phyloP scores from a whole-genome alignment of 2,888 invertebrate species.

The Stenodema calcarata region DNA sequence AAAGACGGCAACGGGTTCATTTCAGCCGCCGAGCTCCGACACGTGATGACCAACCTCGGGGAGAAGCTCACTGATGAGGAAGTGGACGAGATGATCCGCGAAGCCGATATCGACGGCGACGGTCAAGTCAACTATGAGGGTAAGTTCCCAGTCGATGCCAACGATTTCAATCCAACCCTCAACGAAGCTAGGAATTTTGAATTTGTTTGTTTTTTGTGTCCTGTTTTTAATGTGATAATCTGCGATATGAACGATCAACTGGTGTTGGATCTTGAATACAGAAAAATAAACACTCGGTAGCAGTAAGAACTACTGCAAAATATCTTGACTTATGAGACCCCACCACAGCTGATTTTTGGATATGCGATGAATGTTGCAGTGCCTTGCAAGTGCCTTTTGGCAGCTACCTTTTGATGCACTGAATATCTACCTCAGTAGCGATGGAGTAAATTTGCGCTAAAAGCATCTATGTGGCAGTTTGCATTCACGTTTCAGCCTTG shows the following conservation, averaged over 20 bases:
- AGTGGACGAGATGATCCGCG: slow-evolving; percentile 99
- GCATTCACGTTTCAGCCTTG: neutral
- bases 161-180: neutral
- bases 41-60: slow-evolving; percentile 99
- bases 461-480: neutral
- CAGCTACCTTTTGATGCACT: neutral
- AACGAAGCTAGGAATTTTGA: neutral
- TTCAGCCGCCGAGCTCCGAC: slow-evolving; percentile 96
- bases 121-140: slow-evolving; percentile 99
- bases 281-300: too few relatives aligned
- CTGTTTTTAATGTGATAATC: neutral
- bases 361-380: too few relatives aligned
- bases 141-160: slow-evolving; percentile 61
- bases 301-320: too few relatives aligned
- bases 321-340: too few relatives aligned
- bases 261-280: neutral
- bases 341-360: too few relatives aligned
- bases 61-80: slow-evolving; percentile 99
- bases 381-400: neutral
- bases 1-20: slow-evolving; percentile 99
- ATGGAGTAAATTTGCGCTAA: neutral
- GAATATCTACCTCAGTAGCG: neutral
- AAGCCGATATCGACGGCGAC: slow-evolving; percentile 98
- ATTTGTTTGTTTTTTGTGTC: neutral
- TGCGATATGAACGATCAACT: neutral